Conservation (phyloP, 2,888 invertebrate genomes). For the Cylindroiulus punctatus region DNA sequence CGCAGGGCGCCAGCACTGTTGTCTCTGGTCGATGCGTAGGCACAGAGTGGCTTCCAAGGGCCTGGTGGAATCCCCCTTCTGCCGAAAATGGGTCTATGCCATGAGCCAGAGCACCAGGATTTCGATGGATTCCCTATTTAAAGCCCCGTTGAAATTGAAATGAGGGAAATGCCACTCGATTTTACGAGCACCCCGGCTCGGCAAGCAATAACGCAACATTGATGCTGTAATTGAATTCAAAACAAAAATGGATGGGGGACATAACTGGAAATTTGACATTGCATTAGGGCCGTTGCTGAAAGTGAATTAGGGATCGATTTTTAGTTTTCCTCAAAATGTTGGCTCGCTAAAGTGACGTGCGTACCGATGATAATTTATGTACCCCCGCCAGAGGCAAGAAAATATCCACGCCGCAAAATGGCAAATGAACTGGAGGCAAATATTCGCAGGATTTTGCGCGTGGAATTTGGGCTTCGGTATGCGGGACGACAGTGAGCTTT, state of each 20-base stretch:
- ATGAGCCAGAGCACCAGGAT: not conserved
- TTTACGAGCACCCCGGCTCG: not conserved
- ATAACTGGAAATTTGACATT: slow-evolving; percentile 33
- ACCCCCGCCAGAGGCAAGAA: slow-evolving; percentile 4
- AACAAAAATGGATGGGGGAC: slow-evolving; percentile 27
- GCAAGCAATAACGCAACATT: slow-evolving; percentile 27
- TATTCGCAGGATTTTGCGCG: not conserved
- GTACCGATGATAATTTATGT: not conserved
- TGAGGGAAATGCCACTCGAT: slow-evolving; percentile 9
- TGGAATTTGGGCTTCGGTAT: too few relatives aligned
- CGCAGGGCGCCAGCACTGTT: not conserved
- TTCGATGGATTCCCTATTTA: slow-evolving; percentile 17
- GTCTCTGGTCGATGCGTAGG: not conserved
- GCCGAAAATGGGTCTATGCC: not conserved
- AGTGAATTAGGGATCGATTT: slow-evolving; percentile 42
- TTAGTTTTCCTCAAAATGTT: slow-evolving; percentile 20
- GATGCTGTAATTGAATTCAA: slow-evolving; percentile 15
- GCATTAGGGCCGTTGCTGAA: not conserved
- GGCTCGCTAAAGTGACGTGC: not conserved
- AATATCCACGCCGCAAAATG: not conserved
- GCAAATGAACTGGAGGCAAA: not conserved
- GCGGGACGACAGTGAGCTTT: not conserved
- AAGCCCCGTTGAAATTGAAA: not conserved
- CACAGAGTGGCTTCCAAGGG: not conserved
- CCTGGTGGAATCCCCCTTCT: not conserved